Percentiles rank a stretch among this genome's conserved stretches.
phyloP scores from a whole-genome alignment of 1,140 invertebrate species.

The Listronotus oregonensis region DNA sequence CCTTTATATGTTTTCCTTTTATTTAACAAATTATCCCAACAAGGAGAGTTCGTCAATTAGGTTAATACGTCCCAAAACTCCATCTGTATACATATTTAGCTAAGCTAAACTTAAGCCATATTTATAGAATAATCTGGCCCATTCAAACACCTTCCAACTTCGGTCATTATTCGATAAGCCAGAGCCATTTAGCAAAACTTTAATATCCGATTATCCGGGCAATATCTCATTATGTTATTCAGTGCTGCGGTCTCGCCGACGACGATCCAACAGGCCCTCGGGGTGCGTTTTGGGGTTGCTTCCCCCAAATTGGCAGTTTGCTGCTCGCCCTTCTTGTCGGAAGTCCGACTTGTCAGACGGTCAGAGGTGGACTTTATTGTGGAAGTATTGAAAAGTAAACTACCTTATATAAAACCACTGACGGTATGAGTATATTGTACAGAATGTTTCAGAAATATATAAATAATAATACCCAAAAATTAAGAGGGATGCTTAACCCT shows the following conservation, averaged over 20 bases:
- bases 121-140: conserved; percentile 18
- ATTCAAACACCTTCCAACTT: conserved; percentile 24
- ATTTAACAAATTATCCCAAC: no score
- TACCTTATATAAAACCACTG: no score
- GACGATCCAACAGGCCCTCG: conserved; percentile 7
- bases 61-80: background rate
- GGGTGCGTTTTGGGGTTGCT: conserved; percentile 15
- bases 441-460: no score
- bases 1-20: no score
- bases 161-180: conserved; percentile 26
- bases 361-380: background rate
- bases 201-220: conserved; percentile 27
- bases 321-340: conserved; percentile 6
- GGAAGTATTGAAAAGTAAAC: no score
- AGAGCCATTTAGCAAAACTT: conserved; percentile 22
- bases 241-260: conserved; percentile 12
- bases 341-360: background rate
- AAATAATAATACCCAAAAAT: no score
- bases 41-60: no score
- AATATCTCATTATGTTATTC: conserved; percentile 30
- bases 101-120: conserved; percentile 14
- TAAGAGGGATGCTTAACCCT: no score
- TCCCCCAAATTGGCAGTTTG: conserved; percentile 16
- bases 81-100: conserved; percentile 15
- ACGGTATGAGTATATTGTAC: no score